These are phyloP conservation scores for Aquatica leii DNA, from an alignment of 2,888 invertebrate genomes.

Conservation along the genomic window DNA sequence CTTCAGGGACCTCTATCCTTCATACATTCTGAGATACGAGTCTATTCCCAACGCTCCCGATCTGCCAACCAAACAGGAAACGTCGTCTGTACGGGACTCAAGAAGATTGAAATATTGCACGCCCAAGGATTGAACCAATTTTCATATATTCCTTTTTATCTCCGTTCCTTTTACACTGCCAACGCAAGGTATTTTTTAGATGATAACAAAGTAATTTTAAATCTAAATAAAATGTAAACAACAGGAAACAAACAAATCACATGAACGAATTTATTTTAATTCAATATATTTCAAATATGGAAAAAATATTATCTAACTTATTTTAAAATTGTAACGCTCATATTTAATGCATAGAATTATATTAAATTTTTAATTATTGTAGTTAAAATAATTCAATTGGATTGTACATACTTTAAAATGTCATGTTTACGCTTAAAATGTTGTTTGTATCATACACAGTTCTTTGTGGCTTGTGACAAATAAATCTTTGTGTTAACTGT, in stretches of 20 bases:
- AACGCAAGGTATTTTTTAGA: constrained; percentile 42
- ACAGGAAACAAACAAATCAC: constrained; percentile 31
- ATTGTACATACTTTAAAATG: no score
- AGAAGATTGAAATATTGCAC: constrained; percentile 60
- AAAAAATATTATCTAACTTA: no score
- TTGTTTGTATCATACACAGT: no score
- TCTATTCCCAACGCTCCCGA: constrained; percentile 57
- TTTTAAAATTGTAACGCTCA: no score
- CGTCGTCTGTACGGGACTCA: constrained; percentile 56
- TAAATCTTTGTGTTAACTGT: no score
- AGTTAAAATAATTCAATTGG: no score
- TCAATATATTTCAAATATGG: constrained; percentile 6
- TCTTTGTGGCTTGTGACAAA: no score
- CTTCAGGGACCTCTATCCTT: constrained; percentile 60
- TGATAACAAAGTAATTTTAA: constrained; percentile 40
- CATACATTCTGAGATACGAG: constrained; percentile 57
- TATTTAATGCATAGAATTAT: no score
- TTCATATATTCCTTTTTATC: constrained; percentile 58
- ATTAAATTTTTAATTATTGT: no score
- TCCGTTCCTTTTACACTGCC: constrained; percentile 42
- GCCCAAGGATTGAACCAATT: constrained; percentile 60
- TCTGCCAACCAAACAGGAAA: constrained; percentile 59
- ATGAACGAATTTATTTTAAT: constrained; percentile 21
- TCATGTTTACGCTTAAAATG: no score
- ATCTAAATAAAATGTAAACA: constrained; percentile 39